Evolutionary conservation across 2,888 invertebrate genomes (phyloP), one percentile per base, ranked within the genome.

Genomic region (Hartigia nigra): DNA sequence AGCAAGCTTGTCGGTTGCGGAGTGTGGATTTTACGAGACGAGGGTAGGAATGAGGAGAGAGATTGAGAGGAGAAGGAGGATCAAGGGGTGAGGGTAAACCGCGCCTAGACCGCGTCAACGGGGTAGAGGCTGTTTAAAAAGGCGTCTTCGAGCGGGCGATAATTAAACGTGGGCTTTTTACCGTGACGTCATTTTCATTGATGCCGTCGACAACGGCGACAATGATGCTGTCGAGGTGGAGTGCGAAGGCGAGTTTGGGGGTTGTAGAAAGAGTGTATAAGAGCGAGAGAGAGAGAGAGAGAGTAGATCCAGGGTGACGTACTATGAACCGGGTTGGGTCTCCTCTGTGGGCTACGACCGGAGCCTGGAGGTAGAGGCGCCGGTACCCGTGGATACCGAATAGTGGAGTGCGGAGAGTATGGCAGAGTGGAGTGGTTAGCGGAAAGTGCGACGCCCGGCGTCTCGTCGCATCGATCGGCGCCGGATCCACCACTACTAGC

Each of bases 181-280:
- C 85, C 86, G 91, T 93, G 93, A 93, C 93, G 93, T 93, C 93
- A 93, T 91, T 91, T 91, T 92, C 93, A 93, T 93, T 93, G 93
- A 93, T 93, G 92, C 92, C 92, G 91, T 90, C 90, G 88, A 89
- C 90, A 89, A 90, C 37, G 12, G 12, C 55, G 55, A 39, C 39
- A 14, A 55, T 9, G 55, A 55, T 55, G 55, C 55, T 23, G 36
- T 14, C 32, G 74, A 75, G 70, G 32, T 76, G 32, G 78, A 70
- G 72, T n/a, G n/a, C 36, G 77, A n/a, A 36, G 77, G 81, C 78
- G 76, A 31, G 31, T 37, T 35, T 55, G 9, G 55, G 55, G 55
- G 55, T 55, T 23, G 9, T 23, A 23, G 55, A 55, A 55, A 9
- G 23, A 55, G 55, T 23, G 55, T 55, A 31, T 70, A 70, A 35